Conservation (phyloP, 1,140 invertebrate species). For the Euwallacea similis region DNA sequence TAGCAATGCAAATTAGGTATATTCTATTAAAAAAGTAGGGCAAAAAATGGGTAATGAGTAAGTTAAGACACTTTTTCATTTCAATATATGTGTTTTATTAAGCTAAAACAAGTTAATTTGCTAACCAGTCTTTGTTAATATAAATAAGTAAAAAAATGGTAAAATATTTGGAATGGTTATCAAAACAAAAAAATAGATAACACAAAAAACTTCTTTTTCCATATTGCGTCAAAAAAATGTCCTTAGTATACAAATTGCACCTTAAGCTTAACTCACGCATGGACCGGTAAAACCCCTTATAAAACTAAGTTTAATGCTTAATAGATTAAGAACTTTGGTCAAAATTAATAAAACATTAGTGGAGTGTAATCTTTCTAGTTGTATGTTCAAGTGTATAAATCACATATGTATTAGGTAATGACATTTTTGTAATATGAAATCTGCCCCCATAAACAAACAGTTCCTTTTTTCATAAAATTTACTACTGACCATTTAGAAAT, state of each 20-base stretch:
- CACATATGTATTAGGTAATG: background rate
- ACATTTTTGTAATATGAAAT: no score
- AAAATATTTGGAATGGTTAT: slow-evolving; percentile 16
- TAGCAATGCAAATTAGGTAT: no score
- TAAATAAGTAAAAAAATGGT: slow-evolving; percentile 6
- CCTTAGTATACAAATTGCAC: slow-evolving; percentile 14
- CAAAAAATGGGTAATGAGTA: no score
- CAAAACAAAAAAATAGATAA: slow-evolving; percentile 1
- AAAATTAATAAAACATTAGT: background rate
- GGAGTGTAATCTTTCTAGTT: background rate
- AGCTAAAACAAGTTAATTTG: slow-evolving; percentile 5
- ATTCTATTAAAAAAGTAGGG: no score
- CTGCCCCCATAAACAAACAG: no score
- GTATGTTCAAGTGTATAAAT: no score
- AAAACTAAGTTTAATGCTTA: background rate
- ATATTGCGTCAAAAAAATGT: background rate
- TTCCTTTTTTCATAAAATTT: no score
- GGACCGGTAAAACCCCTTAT: background rate
- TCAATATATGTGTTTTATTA: background rate
- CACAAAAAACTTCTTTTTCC: background rate
- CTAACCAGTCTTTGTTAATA: slow-evolving; percentile 21
- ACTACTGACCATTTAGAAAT: background rate
- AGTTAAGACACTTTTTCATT: no score
- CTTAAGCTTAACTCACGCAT: background rate
- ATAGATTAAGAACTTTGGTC: background rate